Conservation (phyloP, 2,888 invertebrate genomes). For the Drosophila subsilvestris region DNA sequence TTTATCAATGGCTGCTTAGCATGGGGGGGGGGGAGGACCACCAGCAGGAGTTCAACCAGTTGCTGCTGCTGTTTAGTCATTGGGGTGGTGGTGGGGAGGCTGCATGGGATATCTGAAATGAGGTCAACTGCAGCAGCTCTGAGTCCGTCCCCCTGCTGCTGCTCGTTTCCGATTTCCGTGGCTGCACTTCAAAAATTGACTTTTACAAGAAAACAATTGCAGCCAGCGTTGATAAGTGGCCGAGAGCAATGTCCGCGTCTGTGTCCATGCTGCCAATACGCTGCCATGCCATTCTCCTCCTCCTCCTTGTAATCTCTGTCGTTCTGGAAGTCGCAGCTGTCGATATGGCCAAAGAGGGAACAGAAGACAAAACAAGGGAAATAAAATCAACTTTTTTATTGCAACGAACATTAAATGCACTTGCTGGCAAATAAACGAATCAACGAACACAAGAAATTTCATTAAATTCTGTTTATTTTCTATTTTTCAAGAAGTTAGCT, state of each 20-base stretch:
- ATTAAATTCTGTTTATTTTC: background rate
- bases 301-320: slow-evolving; percentile 27
- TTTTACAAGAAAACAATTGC: slow-evolving; percentile 79
- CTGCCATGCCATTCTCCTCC: background rate
- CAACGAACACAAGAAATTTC: slow-evolving; percentile 6
- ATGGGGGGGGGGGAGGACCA: slow-evolving; percentile 43
- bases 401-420: slow-evolving; percentile 34
- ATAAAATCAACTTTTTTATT: slow-evolving; percentile 27
- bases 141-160: slow-evolving; percentile 28
- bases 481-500: background rate
- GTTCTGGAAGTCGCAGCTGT: slow-evolving; percentile 34
- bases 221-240: slow-evolving; percentile 73
- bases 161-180: slow-evolving; percentile 74
- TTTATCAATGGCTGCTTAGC: slow-evolving; percentile 79
- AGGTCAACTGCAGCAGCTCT: slow-evolving; percentile 69
- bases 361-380: slow-evolving; percentile 18
- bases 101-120: slow-evolving; percentile 41
- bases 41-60: slow-evolving; percentile 58
- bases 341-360: slow-evolving; percentile 22
- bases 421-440: slow-evolving; percentile 1
- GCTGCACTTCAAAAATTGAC: slow-evolving; percentile 77
- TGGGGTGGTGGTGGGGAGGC: slow-evolving; percentile 1
- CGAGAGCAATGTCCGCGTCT: slow-evolving; percentile 44
- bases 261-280: slow-evolving; percentile 21
- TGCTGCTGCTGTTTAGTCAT: slow-evolving; percentile 47